These are phyloP conservation scores for Pterostichus madidus DNA, from an alignment of 2,888 invertebrate genomes.

Conservation along the genomic window DNA sequence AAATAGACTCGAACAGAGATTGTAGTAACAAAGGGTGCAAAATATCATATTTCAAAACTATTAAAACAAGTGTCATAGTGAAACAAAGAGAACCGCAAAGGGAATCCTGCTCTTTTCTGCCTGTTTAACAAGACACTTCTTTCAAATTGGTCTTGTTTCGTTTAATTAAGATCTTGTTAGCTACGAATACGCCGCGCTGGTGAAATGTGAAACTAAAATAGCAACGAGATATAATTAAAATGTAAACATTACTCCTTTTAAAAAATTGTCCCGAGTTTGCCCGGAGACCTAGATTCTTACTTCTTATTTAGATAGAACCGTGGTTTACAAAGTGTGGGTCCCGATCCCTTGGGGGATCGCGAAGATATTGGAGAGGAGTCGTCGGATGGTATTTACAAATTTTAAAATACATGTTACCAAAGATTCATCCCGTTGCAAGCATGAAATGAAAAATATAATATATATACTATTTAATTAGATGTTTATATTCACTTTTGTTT, in stretches of 20 bases:
- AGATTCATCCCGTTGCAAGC: too few species aligned
- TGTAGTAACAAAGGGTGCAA: background rate
- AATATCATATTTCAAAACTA: constrained; percentile 47
- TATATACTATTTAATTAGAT: too few species aligned
- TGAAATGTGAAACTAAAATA: constrained; percentile 48
- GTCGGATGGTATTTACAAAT: too few species aligned
- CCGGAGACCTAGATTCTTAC: too few species aligned
- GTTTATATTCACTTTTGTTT: too few species aligned
- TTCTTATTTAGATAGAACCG: too few species aligned
- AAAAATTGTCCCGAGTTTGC: too few species aligned
- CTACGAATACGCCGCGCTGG: constrained; percentile 16
- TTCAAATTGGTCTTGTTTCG: constrained; percentile 45
- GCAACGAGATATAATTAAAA: constrained; percentile 37
- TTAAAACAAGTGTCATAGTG: constrained; percentile 38
- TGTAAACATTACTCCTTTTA: background rate
- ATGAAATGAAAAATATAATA: too few species aligned
- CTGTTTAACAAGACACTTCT: constrained; percentile 46
- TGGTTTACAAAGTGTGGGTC: too few species aligned
- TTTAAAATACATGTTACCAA: too few species aligned
- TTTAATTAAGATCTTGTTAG: constrained; percentile 57
- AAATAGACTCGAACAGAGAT: background rate
- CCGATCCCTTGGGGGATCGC: too few species aligned
- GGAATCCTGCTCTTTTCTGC: constrained; percentile 1
- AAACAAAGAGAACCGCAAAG: constrained; percentile 25
- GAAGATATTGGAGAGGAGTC: too few species aligned